Evolutionary conservation across 1,140 invertebrate genomes (phyloP), one percentile per base, ranked within the genome.

Genomic region (Acyrthosiphon pisum): DNA sequence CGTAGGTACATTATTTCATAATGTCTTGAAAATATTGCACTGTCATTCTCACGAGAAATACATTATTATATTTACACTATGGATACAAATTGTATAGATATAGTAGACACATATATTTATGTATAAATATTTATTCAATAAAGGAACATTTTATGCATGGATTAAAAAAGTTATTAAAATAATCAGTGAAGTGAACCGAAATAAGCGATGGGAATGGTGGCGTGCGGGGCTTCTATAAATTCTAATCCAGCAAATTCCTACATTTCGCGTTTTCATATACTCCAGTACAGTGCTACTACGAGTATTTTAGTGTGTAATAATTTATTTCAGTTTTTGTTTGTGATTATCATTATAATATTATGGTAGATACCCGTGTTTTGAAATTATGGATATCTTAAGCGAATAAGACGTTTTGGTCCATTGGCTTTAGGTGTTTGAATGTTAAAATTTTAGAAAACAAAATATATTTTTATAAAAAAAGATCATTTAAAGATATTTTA

Each of bases 111-210:
- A 30, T 68, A n/a, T 26, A 23, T 23, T 53, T 20, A 56, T 26
- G 11, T 0, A 60, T 60, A 60, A 26, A 22, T 53, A 53, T 53
- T 53, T 22, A 0, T 76, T 76, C 60, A 35, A n/a, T n/a, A 76
- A 76, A 76, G n/a, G 18, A 76, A 76, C 0, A 76, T 76, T 76
- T 18, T 35, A 76, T n/a, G 30, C n/a, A 76, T 76, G 60, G n/a
- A 76, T 76, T n/a, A 76, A 76, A 68, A n/a, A 76, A 76, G 30
- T n/a, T n/a, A 18, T 76, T 76, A n/a, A 76, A n/a, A 76, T 76
- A 35, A 6, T 30, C 14, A n/a, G 1, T 18, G 60, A 35, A 76
- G n/a, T 6, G 14, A 30, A n/a, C 18, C 2, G 4, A 76, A 76
- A 76, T 76, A 76, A 76, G 4, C 0, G 6, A 7, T 30, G 11